These are phyloP conservation scores for Microcebus lehilahytsara DNA, from an alignment of 2,113 vertebrate species.

Conservation along the genomic window DNA sequence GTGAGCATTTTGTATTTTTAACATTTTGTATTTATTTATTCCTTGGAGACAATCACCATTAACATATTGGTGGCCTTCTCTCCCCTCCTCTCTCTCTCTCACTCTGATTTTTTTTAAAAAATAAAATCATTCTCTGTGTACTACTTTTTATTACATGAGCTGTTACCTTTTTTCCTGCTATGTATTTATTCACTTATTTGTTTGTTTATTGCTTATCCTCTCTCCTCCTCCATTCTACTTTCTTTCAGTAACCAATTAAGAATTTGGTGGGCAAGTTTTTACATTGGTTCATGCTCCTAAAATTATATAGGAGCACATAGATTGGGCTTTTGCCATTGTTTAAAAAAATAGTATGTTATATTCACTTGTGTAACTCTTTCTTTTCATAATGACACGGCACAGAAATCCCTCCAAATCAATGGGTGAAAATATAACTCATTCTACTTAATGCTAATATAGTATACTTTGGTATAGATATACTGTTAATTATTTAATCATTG, in stretches of 20 bases:
- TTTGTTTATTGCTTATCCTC: not conserved
- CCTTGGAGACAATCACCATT: not conserved
- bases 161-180: not conserved
- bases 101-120: not conserved
- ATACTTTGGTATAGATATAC: not conserved
- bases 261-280: not conserved
- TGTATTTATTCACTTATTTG: not conserved
- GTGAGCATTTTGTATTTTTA: not conserved
- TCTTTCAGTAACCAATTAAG: not conserved
- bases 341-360: not conserved
- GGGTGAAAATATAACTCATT: not conserved
- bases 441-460: not conserved
- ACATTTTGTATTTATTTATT: not conserved
- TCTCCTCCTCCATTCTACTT: not conserved
- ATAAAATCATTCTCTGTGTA: not conserved
- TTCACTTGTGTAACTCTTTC: not conserved
- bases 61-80: not conserved
- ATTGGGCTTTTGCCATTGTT: not conserved
- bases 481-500: not conserved
- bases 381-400: not conserved
- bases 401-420: not conserved
- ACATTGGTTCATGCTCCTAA: not conserved
- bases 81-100: not conserved
- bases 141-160: not conserved
- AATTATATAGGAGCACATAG: not conserved